phyloP scores from a whole-genome alignment of 2,113 vertebrate species.

The Ctenodactylus gundi region DNA sequence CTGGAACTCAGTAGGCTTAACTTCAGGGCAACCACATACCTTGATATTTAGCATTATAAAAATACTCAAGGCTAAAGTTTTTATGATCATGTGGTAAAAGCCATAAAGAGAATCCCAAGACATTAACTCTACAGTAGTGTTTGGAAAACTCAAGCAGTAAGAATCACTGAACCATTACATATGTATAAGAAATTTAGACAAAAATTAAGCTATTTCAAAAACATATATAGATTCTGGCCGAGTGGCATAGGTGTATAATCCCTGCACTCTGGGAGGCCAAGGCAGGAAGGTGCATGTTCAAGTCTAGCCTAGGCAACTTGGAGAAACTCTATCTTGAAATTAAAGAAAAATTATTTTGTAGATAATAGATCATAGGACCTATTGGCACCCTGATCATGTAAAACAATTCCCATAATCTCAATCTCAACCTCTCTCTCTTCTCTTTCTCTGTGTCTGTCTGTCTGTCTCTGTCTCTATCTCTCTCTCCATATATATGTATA shows the following conservation, averaged over 20 bases:
- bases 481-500: too few relatives aligned
- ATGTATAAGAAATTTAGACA: not conserved
- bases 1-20: not conserved
- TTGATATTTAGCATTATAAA: not conserved
- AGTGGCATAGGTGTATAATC: too few relatives aligned
- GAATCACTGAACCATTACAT: not conserved
- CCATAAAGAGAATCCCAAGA: not conserved
- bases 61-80: not conserved
- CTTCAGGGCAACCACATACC: not conserved
- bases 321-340: too few relatives aligned
- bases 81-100: not conserved
- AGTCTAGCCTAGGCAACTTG: too few relatives aligned
- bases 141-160: not conserved
- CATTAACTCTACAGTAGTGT: not conserved
- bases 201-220: not conserved
- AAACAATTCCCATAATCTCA: not conserved
- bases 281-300: too few relatives aligned
- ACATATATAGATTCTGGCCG: not conserved
- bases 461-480: too few relatives aligned
- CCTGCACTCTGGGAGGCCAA: too few relatives aligned
- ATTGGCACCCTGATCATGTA: not conserved
- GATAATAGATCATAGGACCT: not conserved
- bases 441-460: too few relatives aligned
- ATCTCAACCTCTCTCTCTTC: too few relatives aligned
- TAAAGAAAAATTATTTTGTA: not conserved